Evolutionary conservation across 2,113 vertebrate genomes (phyloP).

Genomic region (Probosciger aterrimus): DNA sequence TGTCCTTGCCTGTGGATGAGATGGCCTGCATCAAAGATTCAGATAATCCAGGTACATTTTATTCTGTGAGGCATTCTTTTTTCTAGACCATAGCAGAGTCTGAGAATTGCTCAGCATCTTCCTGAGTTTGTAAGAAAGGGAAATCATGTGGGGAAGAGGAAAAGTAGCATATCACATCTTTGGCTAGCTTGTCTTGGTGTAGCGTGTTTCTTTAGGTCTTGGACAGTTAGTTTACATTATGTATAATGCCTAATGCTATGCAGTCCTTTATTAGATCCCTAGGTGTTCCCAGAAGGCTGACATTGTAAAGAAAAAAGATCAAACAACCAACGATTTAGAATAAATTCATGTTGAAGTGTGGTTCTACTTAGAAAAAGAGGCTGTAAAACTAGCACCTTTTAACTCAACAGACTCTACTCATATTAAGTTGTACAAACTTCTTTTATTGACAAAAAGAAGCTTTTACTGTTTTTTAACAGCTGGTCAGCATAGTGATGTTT

Average conservation of each 20-base stretch:
- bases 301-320: neutral
- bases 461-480: neutral
- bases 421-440: neutral
- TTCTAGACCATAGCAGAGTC: neutral
- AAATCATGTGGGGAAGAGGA: neutral
- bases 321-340: neutral
- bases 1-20: neutral
- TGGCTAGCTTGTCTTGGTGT: neutral
- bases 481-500: neutral
- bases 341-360: neutral
- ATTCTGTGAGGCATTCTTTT: neutral
- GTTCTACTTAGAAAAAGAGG: neutral
- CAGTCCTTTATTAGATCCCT: neutral
- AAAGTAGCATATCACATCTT: neutral
- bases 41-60: neutral
- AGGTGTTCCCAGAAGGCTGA: neutral
- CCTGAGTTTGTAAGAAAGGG: neutral
- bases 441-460: neutral
- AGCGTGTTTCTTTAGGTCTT: neutral
- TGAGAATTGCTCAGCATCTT: neutral
- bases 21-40: neutral
- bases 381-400: neutral
- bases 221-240: neutral
- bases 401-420: neutral
- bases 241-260: neutral